Conservation (phyloP, 2,888 invertebrate genomes). For the Drosophila testacea region DNA sequence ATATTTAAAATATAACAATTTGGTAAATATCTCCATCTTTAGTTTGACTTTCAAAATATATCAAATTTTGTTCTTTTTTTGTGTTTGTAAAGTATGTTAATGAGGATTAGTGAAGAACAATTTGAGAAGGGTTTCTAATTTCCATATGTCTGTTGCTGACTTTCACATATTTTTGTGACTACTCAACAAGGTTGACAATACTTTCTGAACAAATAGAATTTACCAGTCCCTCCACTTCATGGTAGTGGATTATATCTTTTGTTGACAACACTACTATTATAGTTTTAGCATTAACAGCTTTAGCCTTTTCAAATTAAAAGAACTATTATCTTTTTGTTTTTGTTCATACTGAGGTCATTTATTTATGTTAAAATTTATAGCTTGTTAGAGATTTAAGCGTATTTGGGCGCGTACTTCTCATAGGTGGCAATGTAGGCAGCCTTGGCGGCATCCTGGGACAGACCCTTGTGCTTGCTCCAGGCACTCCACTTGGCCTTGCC, state of each 20-base stretch:
- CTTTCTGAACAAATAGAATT: too few species aligned
- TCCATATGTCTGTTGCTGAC: too few species aligned
- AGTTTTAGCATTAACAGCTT: too few species aligned
- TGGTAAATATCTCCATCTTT: background rate
- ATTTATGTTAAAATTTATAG: slow-evolving; percentile 13
- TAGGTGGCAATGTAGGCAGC: slow-evolving; percentile 92
- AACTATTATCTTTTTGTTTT: background rate
- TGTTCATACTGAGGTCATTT: slow-evolving; percentile 29
- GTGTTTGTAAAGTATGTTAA: too few species aligned
- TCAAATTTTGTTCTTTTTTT: background rate
- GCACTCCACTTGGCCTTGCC: slow-evolving; percentile 98
- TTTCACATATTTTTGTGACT: too few species aligned
- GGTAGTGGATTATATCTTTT: background rate
- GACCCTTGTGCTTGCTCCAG: slow-evolving; percentile 94
- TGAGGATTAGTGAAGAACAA: too few species aligned
- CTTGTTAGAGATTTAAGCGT: slow-evolving; percentile 81
- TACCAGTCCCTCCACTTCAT: too few species aligned
- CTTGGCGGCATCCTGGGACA: slow-evolving; percentile 91
- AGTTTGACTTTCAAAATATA: background rate
- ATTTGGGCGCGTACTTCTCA: slow-evolving; percentile 86
- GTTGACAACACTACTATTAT: too few species aligned
- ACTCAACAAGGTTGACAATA: too few species aligned
- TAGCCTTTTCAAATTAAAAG: background rate
- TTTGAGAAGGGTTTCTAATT: too few species aligned
- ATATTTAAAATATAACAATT: background rate